These are phyloP conservation scores for Abrostola triplasia DNA, from an alignment of 2,888 invertebrate genomes.

Conservation along the genomic window DNA sequence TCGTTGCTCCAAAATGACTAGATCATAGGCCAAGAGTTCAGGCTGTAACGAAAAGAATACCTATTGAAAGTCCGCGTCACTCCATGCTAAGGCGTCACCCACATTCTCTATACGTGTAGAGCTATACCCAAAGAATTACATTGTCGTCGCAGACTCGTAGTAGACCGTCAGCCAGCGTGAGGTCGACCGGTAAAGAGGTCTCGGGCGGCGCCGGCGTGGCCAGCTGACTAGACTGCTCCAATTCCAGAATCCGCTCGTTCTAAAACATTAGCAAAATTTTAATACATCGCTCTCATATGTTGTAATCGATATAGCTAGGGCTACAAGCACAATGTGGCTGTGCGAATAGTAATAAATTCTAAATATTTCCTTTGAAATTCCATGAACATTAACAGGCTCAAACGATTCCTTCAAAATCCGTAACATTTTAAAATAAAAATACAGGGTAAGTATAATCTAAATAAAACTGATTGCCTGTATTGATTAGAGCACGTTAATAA, in stretches of 20 bases:
- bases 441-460: no score
- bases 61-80: slow-evolving; percentile 18
- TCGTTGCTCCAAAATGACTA: no score
- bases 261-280: slow-evolving; percentile 42
- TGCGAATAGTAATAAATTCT: background rate
- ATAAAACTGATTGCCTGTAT: no score
- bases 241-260: slow-evolving; percentile 78
- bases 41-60: background rate
- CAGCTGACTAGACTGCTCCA: slow-evolving; percentile 65
- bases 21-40: background rate
- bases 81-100: slow-evolving; percentile 48
- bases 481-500: no score
- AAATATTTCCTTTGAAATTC: no score
- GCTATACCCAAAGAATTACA: slow-evolving; percentile 85
- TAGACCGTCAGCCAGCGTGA: slow-evolving; percentile 77
- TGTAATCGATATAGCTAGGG: no score
- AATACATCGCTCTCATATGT: no score
- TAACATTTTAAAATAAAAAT: no score
- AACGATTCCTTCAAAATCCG: no score
- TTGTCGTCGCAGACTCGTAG: slow-evolving; percentile 77
- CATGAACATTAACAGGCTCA: no score
- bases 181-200: slow-evolving; percentile 65
- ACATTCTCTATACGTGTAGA: slow-evolving; percentile 76
- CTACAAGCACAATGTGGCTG: background rate
- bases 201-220: slow-evolving; percentile 50